Evolutionary conservation across 2,888 invertebrate genomes (phyloP), one percentile per base, ranked within the genome.

Genomic region (Lissocephala sabroskyi): DNA sequence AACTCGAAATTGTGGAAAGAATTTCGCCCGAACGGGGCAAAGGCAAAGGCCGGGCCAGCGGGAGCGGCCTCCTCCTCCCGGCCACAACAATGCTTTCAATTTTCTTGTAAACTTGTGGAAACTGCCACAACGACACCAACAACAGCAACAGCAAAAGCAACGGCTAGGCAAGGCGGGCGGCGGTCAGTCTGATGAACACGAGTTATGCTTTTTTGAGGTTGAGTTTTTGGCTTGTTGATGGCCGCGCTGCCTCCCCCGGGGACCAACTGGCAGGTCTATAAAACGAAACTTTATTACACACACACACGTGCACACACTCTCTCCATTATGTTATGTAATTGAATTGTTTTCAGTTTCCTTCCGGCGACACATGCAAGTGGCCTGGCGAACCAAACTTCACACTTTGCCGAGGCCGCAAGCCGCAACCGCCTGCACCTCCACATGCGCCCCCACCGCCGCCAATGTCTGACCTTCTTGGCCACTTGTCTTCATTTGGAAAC

Each of bases 221-320:
- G n/a, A n/a, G n/a, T n/a, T n/a, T n/a, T n/a, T n/a, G n/a, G n/a
- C n/a, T n/a, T n/a, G n/a, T n/a, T n/a, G n/a, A n/a, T n/a, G 54
- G 55, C 58, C 56, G 49, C 55, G 53, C 53, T 62, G 43, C 52
- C 55, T 45, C 48, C 64, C 54, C 45, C 17, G 55, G 45, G 46
- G 50, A 62, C 58, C 53, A 67, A 76, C 60, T 73, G 61, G 64
- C 61, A 70, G 73, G 59, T 78, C 74, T 70, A 79, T 76, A 65
- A 75, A 73, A 65, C 62, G 60, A 71, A 70, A 76, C 74, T 75
- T 65, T 73, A 79, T 75, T 73, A 79, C 56, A 58, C 55, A 42
- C 64, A 54, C 48, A 58, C 45, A 60, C 41, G 53, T 23, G 35
- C 41, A 46, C 37, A 59, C 35, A 50, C 42, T 49, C 41, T 51